phyloP scores from a whole-genome alignment of 2,797 vertebrate genomes.

The Eidolon dupreanum region DNA sequence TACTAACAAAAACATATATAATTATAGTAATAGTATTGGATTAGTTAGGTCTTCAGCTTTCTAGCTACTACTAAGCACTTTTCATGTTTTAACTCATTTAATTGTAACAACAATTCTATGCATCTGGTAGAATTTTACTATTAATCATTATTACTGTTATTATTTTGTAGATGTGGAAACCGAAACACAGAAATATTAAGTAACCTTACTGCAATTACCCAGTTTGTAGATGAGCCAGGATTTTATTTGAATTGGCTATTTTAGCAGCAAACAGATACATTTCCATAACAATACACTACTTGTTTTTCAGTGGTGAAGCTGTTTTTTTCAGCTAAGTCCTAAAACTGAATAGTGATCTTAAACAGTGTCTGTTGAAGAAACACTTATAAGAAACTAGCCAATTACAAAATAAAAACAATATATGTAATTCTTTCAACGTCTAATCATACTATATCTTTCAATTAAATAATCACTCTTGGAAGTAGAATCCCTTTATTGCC shows the following conservation, averaged over 20 bases:
- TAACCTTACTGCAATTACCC: background rate
- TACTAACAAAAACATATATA: background rate
- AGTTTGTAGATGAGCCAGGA: background rate
- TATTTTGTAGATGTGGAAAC: background rate
- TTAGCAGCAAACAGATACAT: constrained; percentile 12
- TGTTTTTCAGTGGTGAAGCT: constrained; percentile 13
- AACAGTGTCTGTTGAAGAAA: background rate
- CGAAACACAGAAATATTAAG: background rate
- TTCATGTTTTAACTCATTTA: background rate
- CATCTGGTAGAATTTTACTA: background rate
- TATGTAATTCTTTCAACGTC: constrained; percentile 75
- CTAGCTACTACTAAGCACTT: background rate
- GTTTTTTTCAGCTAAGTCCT: background rate
- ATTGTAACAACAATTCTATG: background rate
- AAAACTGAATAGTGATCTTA: background rate
- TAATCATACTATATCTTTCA: constrained; percentile 70
- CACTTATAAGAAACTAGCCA: constrained; percentile 40
- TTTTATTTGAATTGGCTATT: constrained; percentile 51
- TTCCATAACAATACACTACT: constrained; percentile 37
- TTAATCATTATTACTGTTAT: background rate
- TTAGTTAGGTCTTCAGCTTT: background rate
- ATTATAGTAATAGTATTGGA: background rate
- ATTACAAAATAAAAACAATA: constrained; percentile 60
- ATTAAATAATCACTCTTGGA: constrained; percentile 83
- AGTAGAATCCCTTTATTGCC: constrained; percentile 80